Base-by-base conservation (phyloP, 2,888 invertebrate genomes). In the Andrena chrysosceles region DNA sequence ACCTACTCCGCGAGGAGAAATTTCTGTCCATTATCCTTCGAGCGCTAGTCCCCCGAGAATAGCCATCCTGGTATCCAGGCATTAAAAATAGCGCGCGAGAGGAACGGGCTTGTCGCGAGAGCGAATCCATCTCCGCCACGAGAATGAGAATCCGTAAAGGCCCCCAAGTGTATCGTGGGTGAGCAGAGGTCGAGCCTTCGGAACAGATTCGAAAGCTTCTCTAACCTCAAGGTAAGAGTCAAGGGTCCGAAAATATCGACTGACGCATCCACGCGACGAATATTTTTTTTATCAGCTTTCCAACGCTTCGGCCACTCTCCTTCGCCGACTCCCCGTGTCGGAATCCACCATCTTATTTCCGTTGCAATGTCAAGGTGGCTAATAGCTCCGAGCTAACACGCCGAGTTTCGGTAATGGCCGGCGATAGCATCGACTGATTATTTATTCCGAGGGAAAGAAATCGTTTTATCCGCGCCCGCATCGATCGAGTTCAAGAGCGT, bases 231-330 rank as follows among this genome's bases (percentile, higher is more conserved):
- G 69, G 60, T 71, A 80, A 78, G 35, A 33, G 8, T 63, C 60
- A 6, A 48, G 29, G 48, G 23, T 71, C 75, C 67, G 54, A 67
- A 80, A 82, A 80, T 82, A 80, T 63, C 67, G 56, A 29, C 71
- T 80, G 80, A 82, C 80, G 70, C 75, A 75, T 80, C 71, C 29
- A 7, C 67, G 66, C 56, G 80, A 75, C 67, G 74, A 71, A 79
- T 63, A 52, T 64, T 69, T 59, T 81, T 73, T 64, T 54, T 67
- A 68, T 71, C 62, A 69, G 59, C 56, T 73, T 78, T 78, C 49
- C 63, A 16, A 42, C 59, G 29, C 26, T 42, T 29, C 33, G 26
- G 33, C 23, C 31, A 49, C 6, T 48, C 16, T 63, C 6, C 52
- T 16, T 52, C 29, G 6, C 42, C 29, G 52, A 4, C 49, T 5